Percentiles rank a stretch among this genome's conserved stretches.
These are phyloP conservation scores for Mus minutoides DNA, from an alignment of 2,797 vertebrate species.

Conservation along the genomic window DNA sequence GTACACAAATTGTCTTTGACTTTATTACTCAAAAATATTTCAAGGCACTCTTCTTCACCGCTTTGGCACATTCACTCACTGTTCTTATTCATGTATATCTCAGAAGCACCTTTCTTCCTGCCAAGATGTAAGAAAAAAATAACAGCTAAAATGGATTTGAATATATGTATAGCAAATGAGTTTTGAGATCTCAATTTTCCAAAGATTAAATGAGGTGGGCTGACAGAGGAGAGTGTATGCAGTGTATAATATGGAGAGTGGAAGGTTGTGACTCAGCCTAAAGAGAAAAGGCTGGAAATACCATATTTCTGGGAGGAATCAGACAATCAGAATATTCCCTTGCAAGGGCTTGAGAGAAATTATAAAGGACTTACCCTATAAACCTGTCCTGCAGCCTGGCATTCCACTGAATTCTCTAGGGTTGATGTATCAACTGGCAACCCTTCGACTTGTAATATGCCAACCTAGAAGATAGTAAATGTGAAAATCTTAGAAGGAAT, in stretches of 20 bases:
- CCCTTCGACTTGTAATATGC: neutral
- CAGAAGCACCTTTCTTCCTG: neutral
- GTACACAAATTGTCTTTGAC: neutral
- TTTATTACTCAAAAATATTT: neutral
- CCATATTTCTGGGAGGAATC: neutral
- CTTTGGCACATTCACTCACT: neutral
- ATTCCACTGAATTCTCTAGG: neutral
- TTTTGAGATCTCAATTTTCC: neutral
- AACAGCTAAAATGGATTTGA: neutral
- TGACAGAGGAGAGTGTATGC: neutral
- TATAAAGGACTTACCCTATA: neutral
- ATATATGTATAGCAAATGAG: neutral
- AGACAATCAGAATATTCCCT: neutral
- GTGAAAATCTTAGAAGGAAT: neutral
- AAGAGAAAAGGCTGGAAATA: neutral
- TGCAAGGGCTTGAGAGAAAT: neutral
- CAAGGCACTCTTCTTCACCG: neutral
- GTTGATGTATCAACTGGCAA: neutral
- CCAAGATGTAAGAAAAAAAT: neutral
- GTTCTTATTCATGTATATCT: neutral
- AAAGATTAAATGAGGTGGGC: neutral
- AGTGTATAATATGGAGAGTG: neutral
- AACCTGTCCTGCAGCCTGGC: neutral
- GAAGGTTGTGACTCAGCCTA: neutral
- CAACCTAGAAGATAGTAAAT: neutral